These are phyloP conservation scores for Nestor notabilis DNA, from an alignment of 2,113 vertebrate species.

Conservation along the genomic window DNA sequence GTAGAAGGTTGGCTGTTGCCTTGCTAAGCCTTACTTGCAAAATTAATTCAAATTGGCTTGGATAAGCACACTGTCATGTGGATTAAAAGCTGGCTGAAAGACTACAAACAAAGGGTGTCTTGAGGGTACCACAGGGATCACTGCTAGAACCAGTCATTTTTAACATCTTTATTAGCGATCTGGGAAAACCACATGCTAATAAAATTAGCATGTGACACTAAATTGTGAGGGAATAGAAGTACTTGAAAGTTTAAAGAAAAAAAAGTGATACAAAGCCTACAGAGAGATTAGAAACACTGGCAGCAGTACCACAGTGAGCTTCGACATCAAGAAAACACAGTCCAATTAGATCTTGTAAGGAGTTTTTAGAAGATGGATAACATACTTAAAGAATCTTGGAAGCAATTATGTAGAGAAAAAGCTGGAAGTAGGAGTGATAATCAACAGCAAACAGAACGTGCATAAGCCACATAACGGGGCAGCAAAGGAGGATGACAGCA, in stretches of 20 bases:
- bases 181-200: constrained; percentile 66
- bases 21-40: constrained; percentile 2
- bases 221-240: constrained; percentile 46
- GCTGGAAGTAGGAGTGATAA: not conserved
- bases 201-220: constrained; percentile 63
- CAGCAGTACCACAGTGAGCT: not conserved
- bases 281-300: not conserved
- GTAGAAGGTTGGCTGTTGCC: not conserved
- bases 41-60: constrained; percentile 62
- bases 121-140: constrained; percentile 36
- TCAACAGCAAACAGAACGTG: not conserved
- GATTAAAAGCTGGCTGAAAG: constrained; percentile 59
- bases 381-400: not conserved
- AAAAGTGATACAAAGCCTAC: not conserved
- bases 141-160: constrained; percentile 68
- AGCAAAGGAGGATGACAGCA: not conserved
- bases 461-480: not conserved
- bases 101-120: constrained; percentile 57
- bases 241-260: not conserved
- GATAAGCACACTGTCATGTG: constrained; percentile 34
- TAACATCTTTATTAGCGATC: constrained; percentile 76
- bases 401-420: not conserved
- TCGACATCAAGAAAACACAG: not conserved
- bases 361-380: not conserved
- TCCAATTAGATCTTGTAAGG: not conserved